Evolutionary conservation across 2,113 vertebrate genomes (phyloP).

Genomic region (Mionectes macconnelli): DNA sequence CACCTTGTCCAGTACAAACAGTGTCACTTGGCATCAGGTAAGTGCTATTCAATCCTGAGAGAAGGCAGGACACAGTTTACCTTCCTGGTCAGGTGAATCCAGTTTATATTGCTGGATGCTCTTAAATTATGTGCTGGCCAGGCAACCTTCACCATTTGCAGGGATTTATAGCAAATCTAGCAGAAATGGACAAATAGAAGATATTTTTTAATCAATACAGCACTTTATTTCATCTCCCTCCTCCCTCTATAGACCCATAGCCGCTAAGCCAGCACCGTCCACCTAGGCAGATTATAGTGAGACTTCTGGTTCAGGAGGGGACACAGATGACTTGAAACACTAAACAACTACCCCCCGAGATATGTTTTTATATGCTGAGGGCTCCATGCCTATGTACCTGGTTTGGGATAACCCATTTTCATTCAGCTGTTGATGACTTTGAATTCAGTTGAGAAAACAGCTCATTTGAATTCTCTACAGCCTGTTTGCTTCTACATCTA

Average conservation of each 20-base stretch:
- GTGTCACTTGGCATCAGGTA: neutral
- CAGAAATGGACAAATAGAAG: neutral
- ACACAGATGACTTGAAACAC: neutral
- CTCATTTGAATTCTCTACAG: slow-evolving; percentile 58
- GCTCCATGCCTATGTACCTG: neutral
- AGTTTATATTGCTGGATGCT: neutral
- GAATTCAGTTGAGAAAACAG: slow-evolving; percentile 6
- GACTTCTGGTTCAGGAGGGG: neutral
- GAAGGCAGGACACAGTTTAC: neutral
- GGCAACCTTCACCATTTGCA: neutral
- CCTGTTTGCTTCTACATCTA: slow-evolving; percentile 11
- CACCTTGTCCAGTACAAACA: neutral
- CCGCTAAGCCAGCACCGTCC: neutral
- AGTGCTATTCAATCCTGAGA: neutral
- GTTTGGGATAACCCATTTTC: neutral
- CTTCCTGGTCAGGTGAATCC: neutral
- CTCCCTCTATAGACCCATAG: neutral
- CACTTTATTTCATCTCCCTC: neutral
- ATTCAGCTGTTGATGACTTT: neutral
- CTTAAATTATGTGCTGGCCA: neutral
- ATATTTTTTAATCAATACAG: neutral
- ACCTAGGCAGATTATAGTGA: neutral
- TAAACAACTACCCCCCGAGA: neutral
- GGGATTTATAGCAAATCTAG: neutral
- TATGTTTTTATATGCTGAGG: neutral